Base-by-base conservation (phyloP, 2,888 invertebrate genomes). In the Anthoptus insignis region DNA sequence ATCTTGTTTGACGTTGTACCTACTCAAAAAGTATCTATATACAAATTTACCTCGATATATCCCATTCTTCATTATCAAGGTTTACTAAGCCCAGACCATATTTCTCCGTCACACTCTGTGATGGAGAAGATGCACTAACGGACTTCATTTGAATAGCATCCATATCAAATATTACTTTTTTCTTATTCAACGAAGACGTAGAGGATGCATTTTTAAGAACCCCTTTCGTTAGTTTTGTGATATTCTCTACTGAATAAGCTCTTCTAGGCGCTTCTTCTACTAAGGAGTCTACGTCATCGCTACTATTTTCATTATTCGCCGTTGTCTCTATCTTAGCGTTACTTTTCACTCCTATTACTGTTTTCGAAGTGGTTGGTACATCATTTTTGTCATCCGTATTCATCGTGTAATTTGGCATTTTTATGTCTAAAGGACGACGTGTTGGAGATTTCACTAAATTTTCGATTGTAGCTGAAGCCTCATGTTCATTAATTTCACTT, bases 81-180 rank as follows among this genome's bases (percentile, higher is more conserved):
- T 93, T 88, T 5, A 86, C 77, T 65, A 93, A 78, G 47, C 88
- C 89, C 53, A 88, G 73, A 74, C 87, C 88, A 74, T 83, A 86
- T 67, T 89, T 87, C 72, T 89, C 93, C 47, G 91, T 90, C 29
- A 84, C 76, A 65, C 92, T 93, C 77, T 91, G 91, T 39, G 93
- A 93, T n/a, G 93, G 91, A n/a, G 92, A 92, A 49, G 63, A 63
- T 21, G 91, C 91, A 74, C 93, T 93, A 0, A 93, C 81, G 1
- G 93, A 93, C 75, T 93, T 93, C 88, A 91, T 93, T 82, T 93
- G 92, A 74, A 93, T 91, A 3, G 93, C 91, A 73, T 94, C 94
- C 82, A 95, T 89, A 84, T 95, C 94, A 74, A 96, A 96, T 50
- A 95, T 75, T 7, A 96, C 95, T 83, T 94, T 95, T 80, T 96